Evolutionary conservation across 1,140 invertebrate species (phyloP).

Genomic region (Ips typographus): DNA sequence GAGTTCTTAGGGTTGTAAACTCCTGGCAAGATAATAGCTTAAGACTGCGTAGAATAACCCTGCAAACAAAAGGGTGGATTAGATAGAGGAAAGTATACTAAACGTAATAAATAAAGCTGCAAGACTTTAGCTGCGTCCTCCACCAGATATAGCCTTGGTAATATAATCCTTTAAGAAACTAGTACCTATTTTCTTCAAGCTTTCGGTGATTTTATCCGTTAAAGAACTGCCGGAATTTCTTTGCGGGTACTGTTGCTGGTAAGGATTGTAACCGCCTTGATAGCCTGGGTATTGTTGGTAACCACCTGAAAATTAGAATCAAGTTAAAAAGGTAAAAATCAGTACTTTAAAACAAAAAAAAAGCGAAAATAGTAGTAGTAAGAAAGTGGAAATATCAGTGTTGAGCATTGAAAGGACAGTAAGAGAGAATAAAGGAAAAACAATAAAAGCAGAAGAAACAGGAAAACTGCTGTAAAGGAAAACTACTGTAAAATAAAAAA

Average conservation of each 20-base stretch:
- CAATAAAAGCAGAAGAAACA: no score
- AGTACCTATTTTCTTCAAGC: constrained; percentile 37
- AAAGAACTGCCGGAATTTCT: constrained; percentile 26
- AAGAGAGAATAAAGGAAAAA: no score
- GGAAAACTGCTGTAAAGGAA: no score
- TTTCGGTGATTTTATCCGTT: constrained; percentile 32
- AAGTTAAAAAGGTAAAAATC: no score
- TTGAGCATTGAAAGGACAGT: no score
- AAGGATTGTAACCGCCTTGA: constrained; percentile 25
- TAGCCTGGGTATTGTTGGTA: constrained; percentile 33
- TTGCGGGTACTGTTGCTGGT: constrained; percentile 30
- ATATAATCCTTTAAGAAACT: constrained; percentile 38
- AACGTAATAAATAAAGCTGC: background rate
- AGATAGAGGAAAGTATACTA: background rate
- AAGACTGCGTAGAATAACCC: constrained; percentile 40
- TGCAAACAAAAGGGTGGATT: constrained; percentile 34
- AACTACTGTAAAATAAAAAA: no score
- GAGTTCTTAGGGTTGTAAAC: constrained; percentile 28
- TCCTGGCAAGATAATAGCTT: constrained; percentile 37
- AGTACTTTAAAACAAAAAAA: no score
- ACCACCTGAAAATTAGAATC: constrained; percentile 15
- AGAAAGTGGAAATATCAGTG: no score
- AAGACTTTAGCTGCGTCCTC: constrained; percentile 9
- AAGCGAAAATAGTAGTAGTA: no score
- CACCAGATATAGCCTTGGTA: constrained; percentile 23